Base-by-base conservation (phyloP, 2,888 invertebrate species). In the Cyclophora albipunctata region DNA sequence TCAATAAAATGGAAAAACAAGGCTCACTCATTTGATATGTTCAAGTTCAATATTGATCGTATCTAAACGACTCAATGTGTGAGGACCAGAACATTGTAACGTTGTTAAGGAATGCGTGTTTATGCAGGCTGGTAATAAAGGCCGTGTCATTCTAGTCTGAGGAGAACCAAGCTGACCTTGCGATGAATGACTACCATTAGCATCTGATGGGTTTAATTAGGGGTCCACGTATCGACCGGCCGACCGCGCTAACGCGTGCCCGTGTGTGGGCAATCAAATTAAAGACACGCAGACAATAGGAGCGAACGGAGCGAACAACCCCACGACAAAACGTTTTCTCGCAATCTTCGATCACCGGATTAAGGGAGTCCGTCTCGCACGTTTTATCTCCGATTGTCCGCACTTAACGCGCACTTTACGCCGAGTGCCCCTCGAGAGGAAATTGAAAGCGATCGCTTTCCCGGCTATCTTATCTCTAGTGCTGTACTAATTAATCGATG, bases 311-410 rank as follows among this genome's bases (percentile, higher is more conserved):
- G 75, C 82, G 78, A 69, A 72, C 80, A 82, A 85, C 88, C 87
- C 87, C 78, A 85, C 85, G 85, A 86, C 88, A 86, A 87, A 88
- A 84, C 86, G 86, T 82, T 88, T 88, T 81, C 84, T 83, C 81
- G 85, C 87, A 88, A 88, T 88, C 87, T 87, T 84, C 85, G 88
- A 88, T 87, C 88, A 82, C 84, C 79, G 84, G 87, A 87, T 88
- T 87, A 87, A 87, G 87, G 88, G 88, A 81, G 81, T 78, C 80
- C 83, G 83, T 84, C 83, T 85, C 84, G 84, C 84, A 85, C 86
- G 84, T 85, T 86, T 88, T 88, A 88, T 88, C 88, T 87, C 75
- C 88, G 86, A 87, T 88, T 88, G 88, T 87, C 79, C 85, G 83
- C 88, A 87, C 87, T 88, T 86, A 85, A 86, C 86, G 85, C 85